Percentiles rank a stretch among this genome's conserved stretches.
Conservation (phyloP, 1,140 invertebrate genomes). For the Heliconius nattereri region DNA sequence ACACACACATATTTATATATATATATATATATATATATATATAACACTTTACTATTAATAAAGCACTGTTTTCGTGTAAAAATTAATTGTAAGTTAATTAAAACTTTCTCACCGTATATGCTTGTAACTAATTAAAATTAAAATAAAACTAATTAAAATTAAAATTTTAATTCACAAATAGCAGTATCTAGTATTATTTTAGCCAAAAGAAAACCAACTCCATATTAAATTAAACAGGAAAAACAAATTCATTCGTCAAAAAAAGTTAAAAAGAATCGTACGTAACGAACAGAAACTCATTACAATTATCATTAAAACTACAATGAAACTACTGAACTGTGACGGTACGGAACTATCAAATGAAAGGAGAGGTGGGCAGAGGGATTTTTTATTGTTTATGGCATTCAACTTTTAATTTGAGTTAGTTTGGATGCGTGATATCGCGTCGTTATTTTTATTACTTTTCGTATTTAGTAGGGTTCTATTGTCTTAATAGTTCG, state of each 20-base stretch:
- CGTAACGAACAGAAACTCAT: constrained; percentile 27
- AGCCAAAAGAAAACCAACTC: not conserved
- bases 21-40: too few relatives aligned
- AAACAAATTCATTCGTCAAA: not conserved
- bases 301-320: constrained; percentile 38
- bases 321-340: constrained; percentile 44
- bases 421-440: constrained; percentile 75
- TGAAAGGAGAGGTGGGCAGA: constrained; percentile 53
- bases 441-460: constrained; percentile 74
- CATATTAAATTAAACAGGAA: not conserved
- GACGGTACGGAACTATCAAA: constrained; percentile 62
- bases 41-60: too few relatives aligned
- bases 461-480: constrained; percentile 66
- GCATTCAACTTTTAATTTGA: constrained; percentile 78
- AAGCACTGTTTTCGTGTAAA: too few relatives aligned
- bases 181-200: too few relatives aligned
- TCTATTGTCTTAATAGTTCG: constrained; percentile 64
- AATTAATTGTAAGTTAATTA: too few relatives aligned
- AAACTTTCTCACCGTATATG: too few relatives aligned
- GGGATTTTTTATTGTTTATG: constrained; percentile 76
- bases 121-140: too few relatives aligned
- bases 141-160: too few relatives aligned
- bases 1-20: too few relatives aligned
- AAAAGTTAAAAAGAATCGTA: constrained; percentile 15
- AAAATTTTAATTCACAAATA: too few relatives aligned